phyloP scores from a whole-genome alignment of 2,888 invertebrate genomes.

The Tetranychus piercei region DNA sequence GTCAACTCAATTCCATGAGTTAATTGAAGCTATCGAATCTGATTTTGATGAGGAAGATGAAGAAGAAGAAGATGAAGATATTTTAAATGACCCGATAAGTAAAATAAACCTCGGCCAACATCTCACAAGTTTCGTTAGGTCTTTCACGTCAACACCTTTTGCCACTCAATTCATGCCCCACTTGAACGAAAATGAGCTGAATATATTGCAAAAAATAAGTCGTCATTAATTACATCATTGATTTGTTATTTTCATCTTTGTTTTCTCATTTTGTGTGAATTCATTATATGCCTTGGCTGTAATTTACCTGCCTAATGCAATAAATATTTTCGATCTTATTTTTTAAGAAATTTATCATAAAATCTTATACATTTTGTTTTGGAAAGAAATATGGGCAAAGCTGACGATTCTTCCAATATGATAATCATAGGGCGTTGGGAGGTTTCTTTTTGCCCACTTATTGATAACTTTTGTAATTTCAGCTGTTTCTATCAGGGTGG shows the following conservation, averaged over 20 bases:
- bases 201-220: conserved; percentile 14
- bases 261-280: too few species aligned
- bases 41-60: conserved; percentile 21
- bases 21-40: conserved; percentile 11
- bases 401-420: not conserved
- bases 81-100: conserved; percentile 19
- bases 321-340: too few species aligned
- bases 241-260: too few species aligned
- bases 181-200: conserved; percentile 18
- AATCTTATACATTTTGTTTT: too few species aligned
- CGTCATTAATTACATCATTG: not conserved
- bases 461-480: not conserved
- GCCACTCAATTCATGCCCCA: conserved; percentile 19
- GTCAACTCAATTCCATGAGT: not conserved
- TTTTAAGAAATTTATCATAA: too few species aligned
- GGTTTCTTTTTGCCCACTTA: not conserved
- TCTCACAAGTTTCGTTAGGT: conserved; percentile 14
- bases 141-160: conserved; percentile 15
- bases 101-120: conserved; percentile 19
- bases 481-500: not conserved
- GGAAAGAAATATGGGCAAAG: too few species aligned
- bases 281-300: too few species aligned
- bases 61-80: conserved; percentile 19
- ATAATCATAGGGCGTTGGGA: not conserved
- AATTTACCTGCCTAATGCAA: too few species aligned